These are phyloP conservation scores for Atherix ibis DNA, from an alignment of 2,888 invertebrate genomes.

Conservation along the genomic window DNA sequence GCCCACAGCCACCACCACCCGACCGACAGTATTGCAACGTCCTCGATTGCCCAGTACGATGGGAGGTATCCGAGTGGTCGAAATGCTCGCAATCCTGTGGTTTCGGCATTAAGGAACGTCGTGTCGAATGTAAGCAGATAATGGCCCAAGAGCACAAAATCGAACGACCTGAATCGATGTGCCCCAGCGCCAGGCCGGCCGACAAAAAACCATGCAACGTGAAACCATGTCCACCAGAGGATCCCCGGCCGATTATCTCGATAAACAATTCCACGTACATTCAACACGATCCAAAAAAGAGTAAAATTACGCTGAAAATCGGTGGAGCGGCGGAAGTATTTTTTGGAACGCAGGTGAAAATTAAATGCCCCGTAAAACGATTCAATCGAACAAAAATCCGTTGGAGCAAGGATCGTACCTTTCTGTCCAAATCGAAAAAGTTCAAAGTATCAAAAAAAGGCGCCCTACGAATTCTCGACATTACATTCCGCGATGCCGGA, in stretches of 20 bases:
- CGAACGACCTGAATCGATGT: constrained; percentile 58
- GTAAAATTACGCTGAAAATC: constrained; percentile 69
- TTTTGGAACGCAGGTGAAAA: constrained; percentile 80
- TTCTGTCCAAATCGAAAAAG: constrained; percentile 60
- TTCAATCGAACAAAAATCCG: constrained; percentile 67
- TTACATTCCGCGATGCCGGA: constrained; percentile 68
- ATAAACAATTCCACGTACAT: constrained; percentile 68
- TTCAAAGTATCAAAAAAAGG: constrained; percentile 84
- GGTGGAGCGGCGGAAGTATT: constrained; percentile 83
- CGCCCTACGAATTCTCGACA: constrained; percentile 67
- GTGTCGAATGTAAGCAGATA: constrained; percentile 76
- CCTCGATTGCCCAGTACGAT: constrained; percentile 79
- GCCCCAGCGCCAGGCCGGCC: constrained; percentile 58
- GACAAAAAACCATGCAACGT: constrained; percentile 73
- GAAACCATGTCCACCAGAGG: constrained; percentile 58
- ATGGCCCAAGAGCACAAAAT: constrained; percentile 87
- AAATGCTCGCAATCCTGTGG: constrained; percentile 89
- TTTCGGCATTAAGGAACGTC: constrained; percentile 70
- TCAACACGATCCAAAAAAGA: constrained; percentile 67
- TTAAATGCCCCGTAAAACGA: constrained; percentile 80
- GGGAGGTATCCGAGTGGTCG: constrained; percentile 79
- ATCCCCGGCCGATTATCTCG: constrained; percentile 57
- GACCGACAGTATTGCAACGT: constrained; percentile 86
- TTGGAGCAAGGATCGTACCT: constrained; percentile 78
- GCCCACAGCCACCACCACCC: constrained; percentile 78